Base-by-base conservation (phyloP, 2,797 vertebrate genomes). In the Triplophysa yarkandensis region DNA sequence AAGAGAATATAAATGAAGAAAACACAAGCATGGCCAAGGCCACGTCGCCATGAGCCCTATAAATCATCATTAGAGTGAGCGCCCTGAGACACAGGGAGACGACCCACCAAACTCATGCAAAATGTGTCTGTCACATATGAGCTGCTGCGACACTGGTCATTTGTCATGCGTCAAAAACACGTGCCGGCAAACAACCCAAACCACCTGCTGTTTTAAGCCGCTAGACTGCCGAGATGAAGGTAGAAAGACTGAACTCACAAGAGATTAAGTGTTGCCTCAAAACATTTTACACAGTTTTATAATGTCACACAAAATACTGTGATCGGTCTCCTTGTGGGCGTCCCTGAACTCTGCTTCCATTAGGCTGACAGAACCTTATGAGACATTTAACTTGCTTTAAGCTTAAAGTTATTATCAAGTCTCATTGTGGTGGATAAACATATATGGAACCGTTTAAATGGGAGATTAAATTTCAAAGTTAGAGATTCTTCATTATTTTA, bases 41-140 rank as follows among this genome's bases (percentile, higher is more conserved):
- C 11, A 16, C 25, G 46, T 28, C 7, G 13, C 28, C n/a, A 62
- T 32, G 21, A 55, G 58, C 27, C n/a, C 17, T 74, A 78, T 78
- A 69, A 78, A 78, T 78, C 77, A 74, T 68, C 55, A 73, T 78
- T 74, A 78, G 48, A 55, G 5, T 1, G 2, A 34, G 57, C 62
- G 65, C 46, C 44, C 58, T 23, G 69, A 60, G 50, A 73, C 55
- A 46, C 3, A 6, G 16, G 48, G 46, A 68, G 48, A 34, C 30
- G 28, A 63, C 57, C 65, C 64, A 25, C 63, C 34, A 61, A 46
- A 65, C 66, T 52, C 68, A 41, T 71, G 68, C 76, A 77, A 50
- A 68, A 44, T 36, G 52, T 57, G 48, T 27, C 58, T 32, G 65
- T 69, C 57, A 74, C 27, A 28, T 68, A 74, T 68, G 64, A 73